Evolutionary conservation across 2,113 vertebrate species (phyloP), one percentile per base, ranked within the genome.

Genomic region (Prinia subflava): DNA sequence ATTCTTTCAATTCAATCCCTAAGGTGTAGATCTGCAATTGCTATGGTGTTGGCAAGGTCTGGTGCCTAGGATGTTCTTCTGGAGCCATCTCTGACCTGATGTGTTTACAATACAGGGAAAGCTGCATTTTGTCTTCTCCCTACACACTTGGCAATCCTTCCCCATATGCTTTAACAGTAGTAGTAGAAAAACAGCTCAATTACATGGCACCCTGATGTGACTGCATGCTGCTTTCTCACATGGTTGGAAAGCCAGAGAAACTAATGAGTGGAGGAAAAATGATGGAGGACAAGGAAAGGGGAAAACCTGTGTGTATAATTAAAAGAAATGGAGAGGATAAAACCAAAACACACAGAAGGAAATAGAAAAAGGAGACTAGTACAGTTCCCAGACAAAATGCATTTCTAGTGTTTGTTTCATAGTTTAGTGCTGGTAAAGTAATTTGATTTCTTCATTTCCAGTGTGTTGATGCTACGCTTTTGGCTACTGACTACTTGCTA

Each of bases 181-280:
- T 95, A 95, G 90, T 91, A 97, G 96, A 97, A 96, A 98, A 98
- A 87, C 97, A 97, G 96, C 95, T 95, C 97, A 97, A 97, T 98
- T 98, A 97, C 97, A 87, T 25, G 95, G 96, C 97, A 97, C 93
- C 98, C 97, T 76, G 97, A 96, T 96, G 98, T 92, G 97, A 96
- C 74, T 73, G 96, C 97, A 90, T 86, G 92, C 96, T 97, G 97
- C 71, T 95, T 96, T 96, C 94, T 96, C 91, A 73, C 68, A 79
- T 52, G 80, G 69, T 59, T 6, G n/a, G 88, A 86, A 94, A 96
- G 83, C 80, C 49, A 62, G 87, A 93, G 88, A 79, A 97, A 94
- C 92, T 94, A 95, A 95, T 88, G 92, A 95, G 86, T 69, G 76
- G 55, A 87, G 53, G 75, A 94, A 89, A 93, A 96, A 92, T 63